phyloP scores from a whole-genome alignment of 2,888 invertebrate genomes.

The Sphecodes monilicornis region DNA sequence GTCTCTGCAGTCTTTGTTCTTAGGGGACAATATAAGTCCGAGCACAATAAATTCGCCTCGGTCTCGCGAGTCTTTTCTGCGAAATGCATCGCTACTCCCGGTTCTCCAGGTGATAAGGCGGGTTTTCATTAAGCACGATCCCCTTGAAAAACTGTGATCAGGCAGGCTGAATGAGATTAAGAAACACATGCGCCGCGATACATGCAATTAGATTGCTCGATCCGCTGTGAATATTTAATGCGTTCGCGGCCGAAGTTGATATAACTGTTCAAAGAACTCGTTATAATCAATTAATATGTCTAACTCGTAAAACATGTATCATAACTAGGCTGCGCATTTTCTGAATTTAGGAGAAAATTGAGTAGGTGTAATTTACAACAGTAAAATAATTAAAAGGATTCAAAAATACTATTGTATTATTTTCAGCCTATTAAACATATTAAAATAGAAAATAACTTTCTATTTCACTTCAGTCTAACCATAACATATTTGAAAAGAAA shows the following conservation, averaged over 20 bases:
- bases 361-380: too few species aligned
- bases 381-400: too few species aligned
- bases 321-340: too few species aligned
- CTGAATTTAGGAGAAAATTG: too few species aligned
- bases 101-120: constrained; percentile 45
- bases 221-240: neutral
- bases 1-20: constrained; percentile 62
- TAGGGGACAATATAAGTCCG: constrained; percentile 61
- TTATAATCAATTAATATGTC: neutral
- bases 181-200: neutral
- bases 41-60: constrained; percentile 64
- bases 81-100: constrained; percentile 18
- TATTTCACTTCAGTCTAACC: too few species aligned
- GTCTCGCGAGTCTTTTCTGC: constrained; percentile 32
- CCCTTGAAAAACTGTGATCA: constrained; percentile 10
- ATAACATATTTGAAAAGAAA: too few species aligned
- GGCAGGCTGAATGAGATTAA: constrained; percentile 27
- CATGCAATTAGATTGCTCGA: constrained; percentile 3
- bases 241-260: too few species aligned
- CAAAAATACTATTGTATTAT: too few species aligned
- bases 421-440: too few species aligned
- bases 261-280: neutral
- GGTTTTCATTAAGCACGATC: constrained; percentile 53
- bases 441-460: too few species aligned
- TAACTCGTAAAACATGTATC: neutral